phyloP scores from a whole-genome alignment of 2,113 vertebrate species.

The Petrocephalus zakoni region DNA sequence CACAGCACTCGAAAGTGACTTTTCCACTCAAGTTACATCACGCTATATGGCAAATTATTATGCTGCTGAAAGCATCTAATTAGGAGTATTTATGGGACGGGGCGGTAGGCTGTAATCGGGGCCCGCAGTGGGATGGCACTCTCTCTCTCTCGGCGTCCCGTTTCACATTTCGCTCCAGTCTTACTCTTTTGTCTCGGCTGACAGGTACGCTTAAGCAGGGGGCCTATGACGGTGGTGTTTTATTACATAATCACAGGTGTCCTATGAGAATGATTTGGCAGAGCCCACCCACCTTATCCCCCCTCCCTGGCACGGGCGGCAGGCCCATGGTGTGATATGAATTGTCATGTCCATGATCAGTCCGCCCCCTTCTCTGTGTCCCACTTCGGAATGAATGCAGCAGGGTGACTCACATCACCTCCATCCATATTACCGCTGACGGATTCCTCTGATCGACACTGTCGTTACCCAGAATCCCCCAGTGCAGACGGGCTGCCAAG shows the following conservation, averaged over 20 bases:
- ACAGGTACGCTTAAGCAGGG: not conserved
- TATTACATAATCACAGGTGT: not conserved
- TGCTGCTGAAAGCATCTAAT: conserved; percentile 63
- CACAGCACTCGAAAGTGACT: conserved; percentile 40
- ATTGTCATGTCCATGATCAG: not conserved
- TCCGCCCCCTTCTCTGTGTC: not conserved
- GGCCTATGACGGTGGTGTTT: not conserved
- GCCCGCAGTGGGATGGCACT: conserved; percentile 54
- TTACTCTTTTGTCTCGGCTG: not conserved
- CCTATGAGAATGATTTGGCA: not conserved
- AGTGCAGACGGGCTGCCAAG: not conserved
- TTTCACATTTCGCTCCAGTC: not conserved
- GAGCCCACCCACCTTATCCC: not conserved
- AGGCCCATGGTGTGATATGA: not conserved
- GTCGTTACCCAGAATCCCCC: not conserved
- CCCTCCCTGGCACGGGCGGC: not conserved
- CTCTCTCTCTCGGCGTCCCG: conserved; percentile 18
- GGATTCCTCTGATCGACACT: not conserved
- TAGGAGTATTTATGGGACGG: conserved; percentile 67
- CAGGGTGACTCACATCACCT: not conserved
- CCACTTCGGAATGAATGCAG: not conserved
- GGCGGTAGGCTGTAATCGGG: conserved; percentile 60
- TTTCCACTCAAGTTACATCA: conserved; percentile 47
- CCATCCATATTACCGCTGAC: not conserved
- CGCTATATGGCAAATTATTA: conserved; percentile 58